Percentiles rank a stretch among this genome's conserved stretches.
Conservation (phyloP, 2,797 vertebrate species). For the Psittacula derbiana region DNA sequence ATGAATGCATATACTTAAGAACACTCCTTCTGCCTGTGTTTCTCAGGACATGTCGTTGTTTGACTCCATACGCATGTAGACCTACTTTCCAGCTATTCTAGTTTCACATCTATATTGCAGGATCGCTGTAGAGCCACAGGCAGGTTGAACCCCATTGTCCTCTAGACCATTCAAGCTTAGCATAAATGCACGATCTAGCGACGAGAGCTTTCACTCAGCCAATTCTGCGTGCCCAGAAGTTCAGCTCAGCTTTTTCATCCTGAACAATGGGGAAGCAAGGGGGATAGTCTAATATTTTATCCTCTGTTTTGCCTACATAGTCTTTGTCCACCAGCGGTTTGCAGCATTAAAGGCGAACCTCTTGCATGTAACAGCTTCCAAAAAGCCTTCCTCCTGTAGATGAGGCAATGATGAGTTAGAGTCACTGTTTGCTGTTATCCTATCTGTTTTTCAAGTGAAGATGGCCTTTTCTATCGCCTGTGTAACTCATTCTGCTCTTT, state of each 20-base stretch:
- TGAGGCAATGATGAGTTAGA: not conserved
- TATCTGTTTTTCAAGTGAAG: conserved; percentile 13
- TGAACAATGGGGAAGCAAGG: conserved; percentile 47
- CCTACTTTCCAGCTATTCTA: conserved; percentile 44
- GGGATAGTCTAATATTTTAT: conserved; percentile 53
- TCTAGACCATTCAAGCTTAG: conserved; percentile 30
- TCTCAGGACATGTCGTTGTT: not conserved
- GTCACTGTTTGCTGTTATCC: not conserved
- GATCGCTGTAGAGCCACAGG: conserved; percentile 20
- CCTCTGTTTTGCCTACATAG: conserved; percentile 44
- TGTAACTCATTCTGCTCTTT: not conserved
- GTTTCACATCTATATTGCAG: conserved; percentile 14
- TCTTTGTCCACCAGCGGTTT: conserved; percentile 21
- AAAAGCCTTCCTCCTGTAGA: conserved; percentile 3
- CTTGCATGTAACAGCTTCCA: not conserved
- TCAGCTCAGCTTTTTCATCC: conserved; percentile 61
- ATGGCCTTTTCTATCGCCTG: not conserved
- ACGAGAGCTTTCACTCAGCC: conserved; percentile 34
- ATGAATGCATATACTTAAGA: not conserved
- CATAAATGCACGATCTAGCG: not conserved
- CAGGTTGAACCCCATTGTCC: conserved; percentile 56
- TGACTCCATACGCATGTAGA: not conserved
- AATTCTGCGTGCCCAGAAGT: conserved; percentile 33
- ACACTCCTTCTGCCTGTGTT: not conserved
- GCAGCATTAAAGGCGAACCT: conserved; percentile 10